These are phyloP conservation scores for Pseudopipra pipra DNA, from an alignment of 2,113 vertebrate species.

Conservation along the genomic window DNA sequence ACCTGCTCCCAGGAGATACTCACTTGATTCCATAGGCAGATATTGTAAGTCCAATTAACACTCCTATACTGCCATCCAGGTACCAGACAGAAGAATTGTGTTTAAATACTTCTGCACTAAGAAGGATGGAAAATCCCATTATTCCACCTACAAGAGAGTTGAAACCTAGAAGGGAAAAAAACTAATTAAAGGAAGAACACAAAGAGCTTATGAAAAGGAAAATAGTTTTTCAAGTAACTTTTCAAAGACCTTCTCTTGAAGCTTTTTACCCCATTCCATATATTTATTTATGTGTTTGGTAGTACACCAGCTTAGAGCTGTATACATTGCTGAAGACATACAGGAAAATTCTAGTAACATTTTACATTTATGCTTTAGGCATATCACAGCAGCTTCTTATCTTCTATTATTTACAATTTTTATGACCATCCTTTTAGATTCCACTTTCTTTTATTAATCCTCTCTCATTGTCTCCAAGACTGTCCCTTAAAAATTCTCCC, in stretches of 20 bases:
- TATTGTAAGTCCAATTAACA: slow-evolving; percentile 94
- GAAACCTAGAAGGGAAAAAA: slow-evolving; percentile 77
- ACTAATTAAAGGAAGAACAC: neutral
- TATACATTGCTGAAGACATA: neutral
- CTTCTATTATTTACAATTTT: neutral
- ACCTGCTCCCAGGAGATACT: slow-evolving; percentile 52
- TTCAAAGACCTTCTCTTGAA: neutral
- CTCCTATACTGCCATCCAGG: slow-evolving; percentile 91
- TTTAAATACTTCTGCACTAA: slow-evolving; percentile 94
- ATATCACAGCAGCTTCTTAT: neutral
- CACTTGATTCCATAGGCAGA: slow-evolving; percentile 95
- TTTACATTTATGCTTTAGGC: neutral
- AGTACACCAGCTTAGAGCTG: neutral
- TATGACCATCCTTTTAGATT: neutral
- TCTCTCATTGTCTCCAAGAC: neutral
- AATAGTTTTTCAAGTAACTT: neutral
- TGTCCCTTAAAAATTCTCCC: neutral
- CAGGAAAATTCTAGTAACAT: neutral
- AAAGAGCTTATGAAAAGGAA: neutral
- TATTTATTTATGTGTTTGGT: neutral
- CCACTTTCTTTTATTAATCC: neutral
- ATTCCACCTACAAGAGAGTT: slow-evolving; percentile 94
- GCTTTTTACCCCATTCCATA: neutral
- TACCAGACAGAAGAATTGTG: slow-evolving; percentile 90
- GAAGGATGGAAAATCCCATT: slow-evolving; percentile 97